Base-by-base conservation (phyloP, 2,797 vertebrate species). In the Strix occidentalis region DNA sequence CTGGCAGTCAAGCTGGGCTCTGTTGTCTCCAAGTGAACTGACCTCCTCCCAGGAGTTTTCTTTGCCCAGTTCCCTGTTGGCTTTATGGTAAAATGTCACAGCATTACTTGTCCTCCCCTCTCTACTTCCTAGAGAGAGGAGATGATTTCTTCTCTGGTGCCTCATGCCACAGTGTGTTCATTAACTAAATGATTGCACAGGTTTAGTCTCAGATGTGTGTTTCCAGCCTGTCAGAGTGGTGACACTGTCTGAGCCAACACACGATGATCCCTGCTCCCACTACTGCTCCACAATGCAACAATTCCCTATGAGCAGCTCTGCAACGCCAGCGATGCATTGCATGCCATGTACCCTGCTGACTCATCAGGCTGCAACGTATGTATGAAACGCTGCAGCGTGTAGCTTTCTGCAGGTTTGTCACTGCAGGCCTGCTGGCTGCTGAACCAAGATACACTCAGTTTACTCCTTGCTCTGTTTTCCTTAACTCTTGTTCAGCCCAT, bases 291-390 rank as follows among this genome's bases (percentile, higher is more conserved):
- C 66, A 78, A 7, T 5, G 33, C n/a, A 71, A 20, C 16, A 33
- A 2, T 45, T 65, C 33, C 45, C 7, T 54, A 39, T 46, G 8
- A 94, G 29, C 61, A 66, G 64, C 56, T 79, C 60, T 1, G 3
- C 51, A 26, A 13, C 0, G 0, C 70, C 63, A 43, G 29, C 2
- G 15, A 11, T 43, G 39, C 33, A 39, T 66, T 0, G 1, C n/a
- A 16, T 5, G 2, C 37, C 20, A 0, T 0, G 20, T 37, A 53
- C 25, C 45, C 53, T 28, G 37, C 65, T 81, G 82, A 26, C 21
- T 74, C 1, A 1, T 48, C n/a, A 35, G 46, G 56, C 80, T 61
- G 24, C 35, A 26, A 1, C 10, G 10, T 19, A 16, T 8, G 37
- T 31, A 28, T 0, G 2, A 74, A 60, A 31, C 0, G 2, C 78